Base-by-base conservation (phyloP, 2,888 invertebrate genomes). In the Calameuta idolon region DNA sequence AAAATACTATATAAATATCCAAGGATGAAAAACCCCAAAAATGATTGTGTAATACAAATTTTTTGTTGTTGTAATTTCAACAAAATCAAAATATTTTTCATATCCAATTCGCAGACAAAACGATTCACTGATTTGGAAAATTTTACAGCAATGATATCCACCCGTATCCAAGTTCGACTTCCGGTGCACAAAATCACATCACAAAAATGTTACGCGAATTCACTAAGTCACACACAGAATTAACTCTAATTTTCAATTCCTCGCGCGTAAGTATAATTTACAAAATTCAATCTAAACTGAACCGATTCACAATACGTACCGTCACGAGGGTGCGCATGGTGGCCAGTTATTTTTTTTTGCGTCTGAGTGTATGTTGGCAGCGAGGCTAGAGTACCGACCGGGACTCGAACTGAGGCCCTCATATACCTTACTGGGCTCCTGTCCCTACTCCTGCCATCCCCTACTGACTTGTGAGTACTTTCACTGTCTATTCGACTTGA, bases 401-500 rank as follows among this genome's bases (percentile, higher is more conserved):
- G 86, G 86, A 85, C 87, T 88, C 89, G 85, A 86, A 87, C 89
- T 86, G 89, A 87, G 90, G 91, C 90, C 90, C 90, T 91, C 90
- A 91, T 91, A 91, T 91, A 91, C 91, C 91, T 91, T 90, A 90
- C 87, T 85, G 83, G 82, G 81, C 81, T 83, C 83, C 85, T 84
- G 84, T 88, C 86, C 87, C 86, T 84, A 86, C 86, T 81, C 84
- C 80, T 80, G 83, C 82, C 85, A 85, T 81, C 82, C 87, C 84
- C 83, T 82, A 83, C 85, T 82, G 78, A 30, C 85, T 85, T 80
- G 83, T 77, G 85, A 87, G 87, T 84, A 90, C 90, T 90, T 90
- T 90, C 90, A 90, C 90, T 89, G 89, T 90, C 90, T 88, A 89
- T 88, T 87, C 87, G 87, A 87, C 85, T 88, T 90, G 88, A 89